phyloP scores from a whole-genome alignment of 2,113 vertebrate genomes.

The Spheniscus mendiculus region DNA sequence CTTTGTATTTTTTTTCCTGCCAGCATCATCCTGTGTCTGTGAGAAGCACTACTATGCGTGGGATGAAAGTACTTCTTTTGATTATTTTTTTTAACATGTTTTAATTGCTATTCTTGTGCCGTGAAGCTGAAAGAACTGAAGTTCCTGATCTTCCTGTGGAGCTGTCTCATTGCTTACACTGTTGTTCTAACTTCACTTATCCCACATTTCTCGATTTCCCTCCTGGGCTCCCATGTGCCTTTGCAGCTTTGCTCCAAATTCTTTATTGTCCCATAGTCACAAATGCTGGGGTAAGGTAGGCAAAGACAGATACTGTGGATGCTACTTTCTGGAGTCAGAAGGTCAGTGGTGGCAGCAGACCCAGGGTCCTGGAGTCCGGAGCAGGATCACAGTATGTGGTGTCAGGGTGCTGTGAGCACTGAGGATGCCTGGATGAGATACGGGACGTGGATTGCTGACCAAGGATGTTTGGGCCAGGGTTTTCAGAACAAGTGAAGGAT shows the following conservation, averaged over 20 bases:
- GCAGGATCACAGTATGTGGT: background rate
- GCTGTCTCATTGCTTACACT: background rate
- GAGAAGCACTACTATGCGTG: background rate
- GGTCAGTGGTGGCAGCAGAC: background rate
- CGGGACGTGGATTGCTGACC: background rate
- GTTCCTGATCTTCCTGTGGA: background rate
- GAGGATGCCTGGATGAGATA: background rate
- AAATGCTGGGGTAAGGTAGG: background rate
- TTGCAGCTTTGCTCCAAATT: background rate
- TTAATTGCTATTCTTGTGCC: background rate
- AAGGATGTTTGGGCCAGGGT: background rate
- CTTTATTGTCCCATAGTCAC: background rate
- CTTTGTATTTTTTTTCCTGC: background rate
- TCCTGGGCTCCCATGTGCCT: background rate
- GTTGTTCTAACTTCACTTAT: background rate
- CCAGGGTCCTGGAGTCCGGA: background rate
- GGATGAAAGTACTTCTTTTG: constrained; percentile 28
- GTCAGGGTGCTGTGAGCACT: background rate
- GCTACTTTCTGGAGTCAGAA: background rate
- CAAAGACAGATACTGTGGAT: background rate
- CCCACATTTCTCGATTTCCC: background rate
- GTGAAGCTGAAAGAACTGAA: background rate
- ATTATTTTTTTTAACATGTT: background rate
- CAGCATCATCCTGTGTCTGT: background rate
- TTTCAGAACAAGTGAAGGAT: background rate